These are phyloP conservation scores for Pogonocichla stellata DNA, from an alignment of 2,113 vertebrate species.

Conservation along the genomic window DNA sequence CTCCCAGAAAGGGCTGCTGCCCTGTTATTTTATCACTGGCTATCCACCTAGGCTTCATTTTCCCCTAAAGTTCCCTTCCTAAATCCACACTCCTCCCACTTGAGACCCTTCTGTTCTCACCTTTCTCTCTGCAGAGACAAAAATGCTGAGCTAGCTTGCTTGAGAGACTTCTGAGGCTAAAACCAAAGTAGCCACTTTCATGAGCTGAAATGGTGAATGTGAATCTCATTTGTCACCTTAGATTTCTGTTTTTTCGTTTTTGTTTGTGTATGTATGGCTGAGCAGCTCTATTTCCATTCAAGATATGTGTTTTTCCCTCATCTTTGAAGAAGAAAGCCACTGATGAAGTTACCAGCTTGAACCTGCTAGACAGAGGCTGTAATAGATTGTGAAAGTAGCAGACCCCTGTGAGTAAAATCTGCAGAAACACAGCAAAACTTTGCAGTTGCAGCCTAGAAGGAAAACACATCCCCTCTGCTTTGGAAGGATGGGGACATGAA, in stretches of 20 bases:
- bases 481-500: not conserved
- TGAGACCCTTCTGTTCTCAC: not conserved
- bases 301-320: accelerated
- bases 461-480: not conserved
- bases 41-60: not conserved
- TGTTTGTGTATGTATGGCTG: not conserved
- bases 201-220: not conserved
- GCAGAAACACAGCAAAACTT: not conserved
- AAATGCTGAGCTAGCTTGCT: not conserved
- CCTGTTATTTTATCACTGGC: accelerated
- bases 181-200: not conserved
- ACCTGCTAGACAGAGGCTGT: not conserved
- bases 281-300: not conserved
- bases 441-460: not conserved
- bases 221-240: not conserved
- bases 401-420: not conserved
- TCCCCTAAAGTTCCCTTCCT: not conserved
- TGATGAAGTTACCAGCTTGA: not conserved
- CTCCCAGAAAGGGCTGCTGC: not conserved
- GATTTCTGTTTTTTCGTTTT: not conserved
- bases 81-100: not conserved
- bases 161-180: not conserved
- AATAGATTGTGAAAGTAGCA: not conserved
- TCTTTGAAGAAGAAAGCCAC: not conserved
- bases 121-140: not conserved